Evolutionary conservation across 2,113 vertebrate species (phyloP).

Genomic region (Apteryx mantelli): DNA sequence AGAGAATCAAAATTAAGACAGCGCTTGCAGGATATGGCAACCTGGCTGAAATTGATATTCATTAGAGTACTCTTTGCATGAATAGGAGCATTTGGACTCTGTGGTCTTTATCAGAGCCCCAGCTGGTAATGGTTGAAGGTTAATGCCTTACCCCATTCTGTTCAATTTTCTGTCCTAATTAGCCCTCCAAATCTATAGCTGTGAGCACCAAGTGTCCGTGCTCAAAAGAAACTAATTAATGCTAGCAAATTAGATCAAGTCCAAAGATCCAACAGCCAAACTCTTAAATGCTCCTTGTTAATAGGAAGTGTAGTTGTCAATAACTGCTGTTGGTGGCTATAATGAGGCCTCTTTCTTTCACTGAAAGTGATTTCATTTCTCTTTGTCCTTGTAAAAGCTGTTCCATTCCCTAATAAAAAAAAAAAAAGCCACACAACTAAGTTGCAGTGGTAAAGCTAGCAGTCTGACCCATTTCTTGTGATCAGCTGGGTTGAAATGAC

Average conservation of each 20-base stretch:
- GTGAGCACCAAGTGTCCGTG: conserved; percentile 89
- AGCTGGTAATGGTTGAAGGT: conserved; percentile 92
- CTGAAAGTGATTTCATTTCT: conserved; percentile 94
- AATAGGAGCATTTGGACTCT: conserved; percentile 90
- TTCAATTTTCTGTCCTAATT: conserved; percentile 90
- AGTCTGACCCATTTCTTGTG: conserved; percentile 78
- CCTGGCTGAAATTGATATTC: conserved; percentile 85
- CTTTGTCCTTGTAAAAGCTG: conserved; percentile 84
- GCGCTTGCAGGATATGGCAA: conserved; percentile 69
- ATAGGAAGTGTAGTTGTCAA: conserved; percentile 88
- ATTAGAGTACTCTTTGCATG: conserved; percentile 83
- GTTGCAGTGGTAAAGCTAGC: conserved; percentile 70
- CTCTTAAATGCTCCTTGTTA: conserved; percentile 89
- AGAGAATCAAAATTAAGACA: conserved; percentile 63
- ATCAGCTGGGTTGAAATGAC: conserved; percentile 76
- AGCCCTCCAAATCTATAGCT: conserved; percentile 89
- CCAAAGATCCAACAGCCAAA: conserved; percentile 90
- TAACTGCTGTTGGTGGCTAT: conserved; percentile 88
- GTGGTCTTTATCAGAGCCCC: conserved; percentile 88
- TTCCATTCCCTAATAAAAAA: conserved; percentile 72
- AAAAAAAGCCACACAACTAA: conserved; percentile 53
- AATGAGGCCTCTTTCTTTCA: conserved; percentile 88
- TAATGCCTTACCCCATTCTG: conserved; percentile 86
- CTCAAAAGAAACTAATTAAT: conserved; percentile 94
- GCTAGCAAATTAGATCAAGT: conserved; percentile 97